These are phyloP conservation scores for Colistium nudipinnis DNA, from an alignment of 2,113 vertebrate species.

Conservation along the genomic window DNA sequence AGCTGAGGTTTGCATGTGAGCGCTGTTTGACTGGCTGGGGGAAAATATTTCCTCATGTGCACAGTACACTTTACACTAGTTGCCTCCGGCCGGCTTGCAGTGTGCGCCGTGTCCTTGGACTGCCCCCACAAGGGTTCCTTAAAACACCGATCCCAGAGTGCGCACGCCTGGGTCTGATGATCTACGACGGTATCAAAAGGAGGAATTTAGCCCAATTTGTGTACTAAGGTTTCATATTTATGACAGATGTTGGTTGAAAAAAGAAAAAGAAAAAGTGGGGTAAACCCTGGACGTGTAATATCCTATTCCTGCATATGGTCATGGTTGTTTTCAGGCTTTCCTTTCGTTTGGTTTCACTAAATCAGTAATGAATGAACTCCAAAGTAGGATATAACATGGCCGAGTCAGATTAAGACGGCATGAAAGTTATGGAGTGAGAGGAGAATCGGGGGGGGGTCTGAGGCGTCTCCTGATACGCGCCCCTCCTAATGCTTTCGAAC, in stretches of 20 bases:
- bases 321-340: slow-evolving; percentile 18
- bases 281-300: slow-evolving; percentile 50
- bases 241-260: slow-evolving; percentile 61
- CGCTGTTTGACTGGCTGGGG: slow-evolving; percentile 1
- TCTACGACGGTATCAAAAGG: slow-evolving; percentile 46
- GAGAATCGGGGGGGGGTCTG: slow-evolving; percentile 24
- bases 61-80: slow-evolving; percentile 11
- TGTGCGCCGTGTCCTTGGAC: not conserved
- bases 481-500: slow-evolving; percentile 77
- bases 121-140: slow-evolving; percentile 19
- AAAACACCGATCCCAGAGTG: slow-evolving; percentile 13
- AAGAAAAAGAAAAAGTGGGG: slow-evolving; percentile 33
- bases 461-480: slow-evolving; percentile 49
- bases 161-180: slow-evolving; percentile 42
- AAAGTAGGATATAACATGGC: slow-evolving; percentile 68
- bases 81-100: slow-evolving; percentile 50
- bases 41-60: slow-evolving; percentile 10
- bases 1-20: not conserved
- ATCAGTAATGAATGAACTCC: slow-evolving; percentile 60
- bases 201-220: slow-evolving; percentile 53
- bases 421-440: slow-evolving; percentile 66
- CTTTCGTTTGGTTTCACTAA: slow-evolving; percentile 36
- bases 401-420: slow-evolving; percentile 57
- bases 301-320: slow-evolving; percentile 29
- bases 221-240: slow-evolving; percentile 60